phyloP scores from a whole-genome alignment of 1,140 invertebrate species.

The Copidosoma floridanum region DNA sequence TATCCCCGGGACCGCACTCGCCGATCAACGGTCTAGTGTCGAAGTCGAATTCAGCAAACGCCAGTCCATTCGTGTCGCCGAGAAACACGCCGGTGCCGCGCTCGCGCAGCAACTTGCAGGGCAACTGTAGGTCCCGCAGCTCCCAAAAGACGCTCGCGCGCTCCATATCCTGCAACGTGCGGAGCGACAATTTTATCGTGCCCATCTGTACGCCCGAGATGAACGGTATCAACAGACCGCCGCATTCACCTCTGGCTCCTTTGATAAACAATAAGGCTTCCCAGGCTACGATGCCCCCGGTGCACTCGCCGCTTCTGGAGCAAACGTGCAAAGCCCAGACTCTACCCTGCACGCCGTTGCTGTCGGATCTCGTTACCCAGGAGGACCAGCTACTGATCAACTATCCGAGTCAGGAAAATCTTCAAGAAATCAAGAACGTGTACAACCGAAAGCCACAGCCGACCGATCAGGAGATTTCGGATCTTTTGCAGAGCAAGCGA shows the following conservation, averaged over 20 bases:
- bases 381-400: constrained; percentile 52
- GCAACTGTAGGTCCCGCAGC: constrained; percentile 38
- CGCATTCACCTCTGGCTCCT: constrained; percentile 28
- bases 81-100: constrained; percentile 72
- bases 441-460: constrained; percentile 38
- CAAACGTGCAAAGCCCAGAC: constrained; percentile 27
- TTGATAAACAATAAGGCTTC: constrained; percentile 30
- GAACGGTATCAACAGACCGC: constrained; percentile 38
- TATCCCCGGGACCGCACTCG: constrained; percentile 70
- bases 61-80: constrained; percentile 83
- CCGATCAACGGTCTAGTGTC: constrained; percentile 57
- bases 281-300: constrained; percentile 30
- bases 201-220: constrained; percentile 43
- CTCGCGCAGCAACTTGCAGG: constrained; percentile 48
- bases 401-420: constrained; percentile 53
- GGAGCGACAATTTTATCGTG: constrained; percentile 44
- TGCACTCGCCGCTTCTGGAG: not conserved
- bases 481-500: constrained; percentile 40
- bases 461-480: constrained; percentile 49
- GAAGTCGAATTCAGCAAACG: constrained; percentile 60
- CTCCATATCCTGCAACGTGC: constrained; percentile 49
- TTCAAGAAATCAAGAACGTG: constrained; percentile 48
- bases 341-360: constrained; percentile 32
- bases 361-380: constrained; percentile 45
- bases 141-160: constrained; percentile 44